Conservation (phyloP, 2,797 vertebrate species). For the Mus minutoides region DNA sequence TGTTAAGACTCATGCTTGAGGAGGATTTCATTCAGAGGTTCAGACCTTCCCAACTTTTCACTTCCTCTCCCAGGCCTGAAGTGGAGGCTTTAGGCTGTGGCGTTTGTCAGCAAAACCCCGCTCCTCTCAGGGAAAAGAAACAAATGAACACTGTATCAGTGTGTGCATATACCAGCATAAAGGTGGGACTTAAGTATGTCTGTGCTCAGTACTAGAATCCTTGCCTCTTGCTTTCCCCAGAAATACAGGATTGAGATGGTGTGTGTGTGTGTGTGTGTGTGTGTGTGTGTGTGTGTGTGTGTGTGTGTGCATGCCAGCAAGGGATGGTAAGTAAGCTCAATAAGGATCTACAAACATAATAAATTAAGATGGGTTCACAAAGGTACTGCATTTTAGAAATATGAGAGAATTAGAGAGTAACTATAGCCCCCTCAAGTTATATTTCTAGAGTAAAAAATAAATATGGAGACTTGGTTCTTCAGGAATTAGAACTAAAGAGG, state of each 20-base stretch:
- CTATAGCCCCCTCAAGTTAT: not conserved
- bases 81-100: not conserved
- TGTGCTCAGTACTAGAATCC: not conserved
- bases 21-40: not conserved
- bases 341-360: not conserved
- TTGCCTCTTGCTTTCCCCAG: not conserved
- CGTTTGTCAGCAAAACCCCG: not conserved
- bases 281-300: too few relatives aligned
- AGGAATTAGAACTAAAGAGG: not conserved
- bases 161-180: not conserved
- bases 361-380: slow-evolving; percentile 47
- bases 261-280: too few relatives aligned
- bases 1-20: not conserved
- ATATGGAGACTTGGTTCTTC: slow-evolving; percentile 1
- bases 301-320: not conserved
- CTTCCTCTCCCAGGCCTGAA: not conserved
- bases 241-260: not conserved
- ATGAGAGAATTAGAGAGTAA: slow-evolving; percentile 20
- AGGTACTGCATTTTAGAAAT: slow-evolving; percentile 30
- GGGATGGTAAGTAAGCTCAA: not conserved
- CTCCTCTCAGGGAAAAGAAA: not conserved
- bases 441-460: slow-evolving; percentile 36
- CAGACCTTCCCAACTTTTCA: not conserved
- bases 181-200: not conserved
- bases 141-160: not conserved